phyloP scores from a whole-genome alignment of 2,797 vertebrate genomes.

The Threskiornis aethiopicus region DNA sequence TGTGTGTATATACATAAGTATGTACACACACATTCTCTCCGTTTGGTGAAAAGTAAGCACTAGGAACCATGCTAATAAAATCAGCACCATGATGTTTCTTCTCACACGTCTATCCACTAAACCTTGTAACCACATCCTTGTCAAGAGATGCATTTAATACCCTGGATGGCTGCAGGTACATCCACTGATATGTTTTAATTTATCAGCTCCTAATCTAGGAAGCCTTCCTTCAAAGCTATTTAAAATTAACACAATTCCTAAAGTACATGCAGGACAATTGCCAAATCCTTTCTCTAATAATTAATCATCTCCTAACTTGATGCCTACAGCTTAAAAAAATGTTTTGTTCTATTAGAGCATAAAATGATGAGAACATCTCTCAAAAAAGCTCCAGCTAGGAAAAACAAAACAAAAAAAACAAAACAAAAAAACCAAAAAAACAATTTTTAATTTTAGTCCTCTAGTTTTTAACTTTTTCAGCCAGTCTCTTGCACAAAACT shows the following conservation, averaged over 20 bases:
- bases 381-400: background rate
- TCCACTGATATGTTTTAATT: background rate
- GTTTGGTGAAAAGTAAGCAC: background rate
- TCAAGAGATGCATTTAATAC: background rate
- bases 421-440: background rate
- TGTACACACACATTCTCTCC: background rate
- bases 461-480: background rate
- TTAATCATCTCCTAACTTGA: background rate
- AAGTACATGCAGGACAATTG: background rate
- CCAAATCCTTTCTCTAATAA: background rate
- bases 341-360: background rate
- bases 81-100: background rate
- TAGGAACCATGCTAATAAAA: background rate
- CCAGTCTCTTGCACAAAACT: background rate
- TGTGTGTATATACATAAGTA: background rate
- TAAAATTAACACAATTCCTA: background rate
- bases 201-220: background rate
- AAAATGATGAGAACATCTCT: background rate
- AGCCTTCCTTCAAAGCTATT: background rate
- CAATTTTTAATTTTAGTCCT: background rate
- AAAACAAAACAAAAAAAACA: background rate
- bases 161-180: background rate
- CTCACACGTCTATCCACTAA: background rate
- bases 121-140: background rate
- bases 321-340: background rate